These are phyloP conservation scores for Drosophila leontia DNA, from an alignment of 1,140 invertebrate genomes.

Conservation along the genomic window DNA sequence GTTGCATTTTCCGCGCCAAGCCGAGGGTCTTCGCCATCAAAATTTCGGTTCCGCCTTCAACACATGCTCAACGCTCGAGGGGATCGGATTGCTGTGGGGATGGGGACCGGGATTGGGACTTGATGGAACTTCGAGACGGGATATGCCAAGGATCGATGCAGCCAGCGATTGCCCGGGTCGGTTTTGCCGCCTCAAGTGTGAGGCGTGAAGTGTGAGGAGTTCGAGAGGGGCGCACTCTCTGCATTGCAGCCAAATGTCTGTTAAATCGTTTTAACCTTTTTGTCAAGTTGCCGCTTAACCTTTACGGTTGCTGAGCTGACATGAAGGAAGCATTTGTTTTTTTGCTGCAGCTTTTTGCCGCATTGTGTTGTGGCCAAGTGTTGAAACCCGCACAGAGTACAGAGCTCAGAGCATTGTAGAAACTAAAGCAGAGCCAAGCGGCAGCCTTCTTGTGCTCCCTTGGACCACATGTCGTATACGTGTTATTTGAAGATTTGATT, in stretches of 20 bases:
- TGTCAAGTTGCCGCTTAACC: constrained; percentile 83
- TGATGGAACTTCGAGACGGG: not conserved
- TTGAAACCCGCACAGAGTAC: constrained; percentile 48
- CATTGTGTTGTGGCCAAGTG: constrained; percentile 65
- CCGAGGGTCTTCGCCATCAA: constrained; percentile 63
- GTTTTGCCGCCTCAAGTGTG: constrained; percentile 17
- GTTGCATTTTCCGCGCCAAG: constrained; percentile 54
- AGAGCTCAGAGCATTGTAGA: constrained; percentile 38
- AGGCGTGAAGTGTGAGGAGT: constrained; percentile 18
- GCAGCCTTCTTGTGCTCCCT: constrained; percentile 25
- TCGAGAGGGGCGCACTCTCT: constrained; percentile 32
- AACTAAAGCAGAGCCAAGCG: constrained; percentile 49
- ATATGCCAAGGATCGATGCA: constrained; percentile 63
- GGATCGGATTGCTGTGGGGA: constrained; percentile 6
- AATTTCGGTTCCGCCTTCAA: constrained; percentile 74
- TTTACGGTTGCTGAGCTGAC: constrained; percentile 78
- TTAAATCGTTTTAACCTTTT: constrained; percentile 84
- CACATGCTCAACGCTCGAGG: constrained; percentile 30
- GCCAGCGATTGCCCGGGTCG: constrained; percentile 46
- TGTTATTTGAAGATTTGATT: constrained; percentile 77
- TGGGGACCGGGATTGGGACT: not conserved
- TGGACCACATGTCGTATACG: constrained; percentile 66
- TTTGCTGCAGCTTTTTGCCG: constrained; percentile 23
- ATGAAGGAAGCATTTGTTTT: constrained; percentile 79
- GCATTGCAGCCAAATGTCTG: constrained; percentile 70